These are phyloP conservation scores for Lepidothrix coronata DNA, from an alignment of 2,113 vertebrate species.

Conservation along the genomic window DNA sequence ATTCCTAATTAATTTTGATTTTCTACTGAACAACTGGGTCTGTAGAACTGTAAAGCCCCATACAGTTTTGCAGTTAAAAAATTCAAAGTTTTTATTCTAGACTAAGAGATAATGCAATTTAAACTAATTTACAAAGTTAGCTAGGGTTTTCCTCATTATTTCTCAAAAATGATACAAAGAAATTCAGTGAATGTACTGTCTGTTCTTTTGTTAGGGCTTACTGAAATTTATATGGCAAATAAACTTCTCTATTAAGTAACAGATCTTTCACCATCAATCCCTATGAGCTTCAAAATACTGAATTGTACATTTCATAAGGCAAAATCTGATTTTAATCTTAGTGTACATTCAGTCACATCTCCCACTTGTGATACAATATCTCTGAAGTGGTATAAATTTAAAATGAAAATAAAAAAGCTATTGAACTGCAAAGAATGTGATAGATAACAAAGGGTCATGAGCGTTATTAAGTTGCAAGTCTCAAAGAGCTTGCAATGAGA, in stretches of 20 bases:
- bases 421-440: not conserved
- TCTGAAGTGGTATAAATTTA: not conserved
- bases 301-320: not conserved
- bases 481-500: not conserved
- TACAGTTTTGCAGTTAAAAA: not conserved
- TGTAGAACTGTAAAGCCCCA: not conserved
- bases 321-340: conserved; percentile 38
- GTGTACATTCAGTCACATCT: not conserved
- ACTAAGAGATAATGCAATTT: not conserved
- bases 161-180: not conserved
- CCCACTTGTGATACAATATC: not conserved
- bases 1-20: not conserved
- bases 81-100: not conserved
- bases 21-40: not conserved
- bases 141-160: not conserved
- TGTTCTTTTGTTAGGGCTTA: not conserved
- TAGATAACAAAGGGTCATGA: not conserved
- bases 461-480: not conserved
- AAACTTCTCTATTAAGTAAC: conserved; percentile 2
- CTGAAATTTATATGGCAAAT: not conserved
- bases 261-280: not conserved
- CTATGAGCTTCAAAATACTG: not conserved
- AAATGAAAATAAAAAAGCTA: not conserved
- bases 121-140: not conserved
- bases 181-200: not conserved